A percentile compares a stretch with the other conserved stretches of the same genome.
These are phyloP conservation scores for Malurus splendens DNA, from an alignment of 2,797 vertebrate genomes.

Conservation along the genomic window DNA sequence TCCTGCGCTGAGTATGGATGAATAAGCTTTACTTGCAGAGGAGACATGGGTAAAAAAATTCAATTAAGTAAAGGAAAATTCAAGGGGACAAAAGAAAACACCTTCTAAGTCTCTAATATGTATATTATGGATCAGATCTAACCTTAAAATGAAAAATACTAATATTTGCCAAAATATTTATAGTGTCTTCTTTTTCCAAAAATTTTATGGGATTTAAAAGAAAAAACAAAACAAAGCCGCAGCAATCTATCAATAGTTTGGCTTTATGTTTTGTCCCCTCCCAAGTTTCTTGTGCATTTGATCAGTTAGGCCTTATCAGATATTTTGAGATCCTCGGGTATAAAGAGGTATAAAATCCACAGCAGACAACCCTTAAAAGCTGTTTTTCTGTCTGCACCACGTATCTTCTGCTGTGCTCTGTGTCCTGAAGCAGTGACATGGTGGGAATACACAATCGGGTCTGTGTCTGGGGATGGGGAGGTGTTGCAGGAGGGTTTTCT, in stretches of 20 bases:
- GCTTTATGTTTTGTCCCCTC: neutral
- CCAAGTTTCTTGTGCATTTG: neutral
- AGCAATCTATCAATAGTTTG: neutral
- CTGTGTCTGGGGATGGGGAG: neutral
- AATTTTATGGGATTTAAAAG: neutral
- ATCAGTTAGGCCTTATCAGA: neutral
- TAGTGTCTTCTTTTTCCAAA: neutral
- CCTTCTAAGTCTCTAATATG: neutral
- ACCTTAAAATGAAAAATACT: neutral
- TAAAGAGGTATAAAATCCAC: neutral
- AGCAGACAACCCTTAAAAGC: neutral
- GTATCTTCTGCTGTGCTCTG: neutral
- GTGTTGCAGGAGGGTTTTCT: neutral
- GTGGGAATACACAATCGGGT: neutral
- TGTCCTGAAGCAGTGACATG: neutral
- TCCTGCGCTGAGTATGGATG: neutral
- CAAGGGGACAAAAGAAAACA: neutral
- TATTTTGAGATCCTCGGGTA: neutral
- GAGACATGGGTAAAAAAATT: neutral
- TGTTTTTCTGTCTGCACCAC: neutral
- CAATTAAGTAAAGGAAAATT: neutral
- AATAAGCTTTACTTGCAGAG: neutral
- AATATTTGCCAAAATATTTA: neutral
- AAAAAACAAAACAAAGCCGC: neutral
- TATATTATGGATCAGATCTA: neutral